phyloP scores from a whole-genome alignment of 2,113 vertebrate genomes.

The Lampris incognitus region DNA sequence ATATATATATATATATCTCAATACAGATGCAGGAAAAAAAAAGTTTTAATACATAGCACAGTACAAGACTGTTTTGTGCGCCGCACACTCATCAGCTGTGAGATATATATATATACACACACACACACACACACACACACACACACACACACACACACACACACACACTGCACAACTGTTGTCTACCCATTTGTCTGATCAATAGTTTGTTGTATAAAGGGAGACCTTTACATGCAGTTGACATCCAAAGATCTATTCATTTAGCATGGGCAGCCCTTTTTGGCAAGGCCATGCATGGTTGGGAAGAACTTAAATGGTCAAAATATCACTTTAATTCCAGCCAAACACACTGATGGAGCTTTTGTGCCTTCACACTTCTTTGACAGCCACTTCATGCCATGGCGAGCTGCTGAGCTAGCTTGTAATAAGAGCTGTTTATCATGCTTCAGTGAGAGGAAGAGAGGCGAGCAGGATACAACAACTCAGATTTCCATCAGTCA shows the following conservation, averaged over 20 bases:
- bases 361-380: conserved; percentile 60
- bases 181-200: conserved; percentile 53
- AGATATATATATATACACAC: too few relatives aligned
- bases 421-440: conserved; percentile 64
- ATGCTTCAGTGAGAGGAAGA: conserved; percentile 61
- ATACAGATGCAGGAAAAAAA: too few relatives aligned
- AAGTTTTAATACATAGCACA: too few relatives aligned
- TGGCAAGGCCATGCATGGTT: conserved; percentile 29
- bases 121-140: too few relatives aligned
- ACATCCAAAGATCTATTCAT: conserved; percentile 58
- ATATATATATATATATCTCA: too few relatives aligned
- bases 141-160: too few relatives aligned
- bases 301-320: conserved; percentile 59
- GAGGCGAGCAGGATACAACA: conserved; percentile 37
- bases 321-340: conserved; percentile 65
- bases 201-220: conserved; percentile 63
- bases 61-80: too few relatives aligned
- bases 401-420: conserved; percentile 64
- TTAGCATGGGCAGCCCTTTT: conserved; percentile 42
- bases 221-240: conserved; percentile 57
- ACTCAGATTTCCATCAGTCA: conserved; percentile 50
- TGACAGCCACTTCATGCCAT: conserved; percentile 52
- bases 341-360: conserved; percentile 63
- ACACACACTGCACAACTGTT: conserved; percentile 12
- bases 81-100: too few relatives aligned